Evolutionary conservation across 2,888 invertebrate species (phyloP), one percentile per base, ranked within the genome.

Genomic region (Teleiodes luculella): DNA sequence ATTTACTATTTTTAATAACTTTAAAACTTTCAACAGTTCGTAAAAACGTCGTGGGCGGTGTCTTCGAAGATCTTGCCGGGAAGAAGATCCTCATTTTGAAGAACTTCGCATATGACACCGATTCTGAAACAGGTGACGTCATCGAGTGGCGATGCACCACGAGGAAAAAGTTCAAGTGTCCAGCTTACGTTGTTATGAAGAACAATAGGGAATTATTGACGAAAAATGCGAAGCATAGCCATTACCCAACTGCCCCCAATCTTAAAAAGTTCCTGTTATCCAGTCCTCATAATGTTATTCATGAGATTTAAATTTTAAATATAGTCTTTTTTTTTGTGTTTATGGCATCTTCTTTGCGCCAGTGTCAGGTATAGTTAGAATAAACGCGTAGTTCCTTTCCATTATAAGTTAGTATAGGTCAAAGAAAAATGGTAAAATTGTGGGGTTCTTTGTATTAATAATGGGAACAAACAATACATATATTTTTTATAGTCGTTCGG

Each of bases 1-100:
- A n/a, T n/a, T n/a, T n/a, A n/a, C n/a, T n/a, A n/a, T n/a, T n/a
- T n/a, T n/a, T n/a, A n/a, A n/a, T n/a, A n/a, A n/a, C n/a, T n/a
- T n/a, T n/a, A n/a, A n/a, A n/a, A 14, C 8, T 41, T 20, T 41
- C 39, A 18, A 20, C 20, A 20, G 39, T 11, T 11, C 10, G 16
- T 10, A 50, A 63, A 46, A 45, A 53, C 1, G 63, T 76, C 2
- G 72, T 78, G 3, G 76, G 76, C 14, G 78, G 72, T 3, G 67
- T 78, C 37, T 77, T 74, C 43, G 62, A 71, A 56, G 49, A 65
- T 8, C 16, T 30, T 13, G 49, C 63, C 8, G 70, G 68, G 6
- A 65, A 62, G 11, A 68, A 68, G 41, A 53, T 77, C 1, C 55
- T 77, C 14, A 57, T 77, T 39, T 66, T 67, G 31, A 72, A 67